phyloP scores from a whole-genome alignment of 2,888 invertebrate genomes.

The Drosophila buzzatii region DNA sequence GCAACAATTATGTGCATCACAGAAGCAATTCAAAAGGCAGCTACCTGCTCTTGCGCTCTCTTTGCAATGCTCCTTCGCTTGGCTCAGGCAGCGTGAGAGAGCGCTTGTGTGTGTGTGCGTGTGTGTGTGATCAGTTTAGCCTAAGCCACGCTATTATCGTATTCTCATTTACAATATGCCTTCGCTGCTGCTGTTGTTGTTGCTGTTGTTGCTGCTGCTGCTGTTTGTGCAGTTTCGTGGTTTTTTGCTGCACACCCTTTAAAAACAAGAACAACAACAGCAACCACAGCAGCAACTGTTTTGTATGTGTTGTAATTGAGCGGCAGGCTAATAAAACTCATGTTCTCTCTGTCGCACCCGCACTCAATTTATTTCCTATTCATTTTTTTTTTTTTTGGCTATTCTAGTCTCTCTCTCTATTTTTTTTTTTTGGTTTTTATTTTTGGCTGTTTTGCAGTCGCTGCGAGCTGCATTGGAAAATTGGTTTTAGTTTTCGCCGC shows the following conservation, averaged over 20 bases:
- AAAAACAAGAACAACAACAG: conserved; percentile 12
- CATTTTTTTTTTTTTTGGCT: conserved; percentile 1
- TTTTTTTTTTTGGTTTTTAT: conserved; percentile 19
- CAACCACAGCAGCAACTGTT: conserved; percentile 18
- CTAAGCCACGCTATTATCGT: conserved; percentile 44
- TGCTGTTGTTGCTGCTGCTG: conserved; percentile 12
- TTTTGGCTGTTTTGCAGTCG: conserved; percentile 47
- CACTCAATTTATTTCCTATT: neutral
- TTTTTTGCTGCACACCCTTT: conserved; percentile 29
- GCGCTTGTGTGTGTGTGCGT: conserved; percentile 1
- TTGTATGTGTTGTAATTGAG: conserved; percentile 50
- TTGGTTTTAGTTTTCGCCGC: conserved; percentile 68
- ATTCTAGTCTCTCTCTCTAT: conserved; percentile 9
- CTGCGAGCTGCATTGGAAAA: conserved; percentile 50
- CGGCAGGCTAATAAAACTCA: conserved; percentile 48
- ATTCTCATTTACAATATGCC: conserved; percentile 43
- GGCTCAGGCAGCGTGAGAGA: too few relatives aligned
- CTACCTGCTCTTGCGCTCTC: conserved; percentile 16
- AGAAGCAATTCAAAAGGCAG: conserved; percentile 11
- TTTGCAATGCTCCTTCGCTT: conserved; percentile 3
- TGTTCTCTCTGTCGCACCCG: conserved; percentile 13
- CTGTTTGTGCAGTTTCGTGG: conserved; percentile 27
- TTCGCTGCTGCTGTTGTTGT: conserved; percentile 13
- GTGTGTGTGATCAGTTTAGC: conserved; percentile 21
- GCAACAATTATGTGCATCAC: conserved; percentile 16